Evolutionary conservation across 2,797 vertebrate species (phyloP), one percentile per base, ranked within the genome.

Genomic region (Poliocrania exsul): DNA sequence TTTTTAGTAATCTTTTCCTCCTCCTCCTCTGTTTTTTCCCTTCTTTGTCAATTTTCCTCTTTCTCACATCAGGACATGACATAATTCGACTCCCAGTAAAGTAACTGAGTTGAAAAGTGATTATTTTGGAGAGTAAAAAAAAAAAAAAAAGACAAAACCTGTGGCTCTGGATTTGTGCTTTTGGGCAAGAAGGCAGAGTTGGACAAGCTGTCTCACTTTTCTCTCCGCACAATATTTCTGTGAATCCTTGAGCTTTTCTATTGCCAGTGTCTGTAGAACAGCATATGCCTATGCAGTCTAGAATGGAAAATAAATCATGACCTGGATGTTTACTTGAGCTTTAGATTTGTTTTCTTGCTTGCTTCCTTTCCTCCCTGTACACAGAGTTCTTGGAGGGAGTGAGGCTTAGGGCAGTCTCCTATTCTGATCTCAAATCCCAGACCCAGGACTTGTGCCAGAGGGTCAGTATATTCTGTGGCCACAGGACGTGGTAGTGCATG

Each of bases 251-350:
- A 64, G 58, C 66, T 75, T 78, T 84, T 33, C 50, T 65, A 13
- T 75, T 87, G 51, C 50, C 9, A 4, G 42, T 60, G 51, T 65
- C n/a, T 90, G 33, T 28, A 17, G 29, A 92, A 28, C 10, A 77
- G 29, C n/a, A 16, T 19, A 11, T 88, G 20, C 42, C 40, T 87
- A 0, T 64, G 46, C 31, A n/a, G 38, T 73, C 28, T 35, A 71
- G 47, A 60, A 67, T 6, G 61, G 61, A 67, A 90, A 86, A 83
- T 57, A 82, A 91, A 50, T 38, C 13, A 9, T 49, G 82, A n/a
- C 42, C 46, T 50, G 37, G n/a, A 38, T 86, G 46, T 86, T 91
- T 92, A 54, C 56, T 90, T 70, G 40, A 86, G 53, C 56, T 84
- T 65, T 31, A 71, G 71, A 16, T 16, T 81, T 74, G 40, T 67